Conservation (phyloP, 2,888 invertebrate genomes). For the Dysmachus trigonus region DNA sequence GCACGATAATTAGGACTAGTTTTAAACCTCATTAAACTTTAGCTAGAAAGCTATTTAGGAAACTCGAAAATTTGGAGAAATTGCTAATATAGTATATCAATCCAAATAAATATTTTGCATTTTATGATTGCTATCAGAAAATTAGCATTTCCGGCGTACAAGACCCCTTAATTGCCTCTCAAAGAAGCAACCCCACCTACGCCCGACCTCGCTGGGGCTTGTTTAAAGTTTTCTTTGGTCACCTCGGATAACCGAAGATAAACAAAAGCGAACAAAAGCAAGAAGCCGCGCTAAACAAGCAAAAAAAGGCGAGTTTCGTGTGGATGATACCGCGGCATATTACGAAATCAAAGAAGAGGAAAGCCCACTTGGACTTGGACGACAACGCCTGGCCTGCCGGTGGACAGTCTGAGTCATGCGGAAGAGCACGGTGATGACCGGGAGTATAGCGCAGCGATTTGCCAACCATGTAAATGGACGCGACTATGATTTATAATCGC, state of each 20-base stretch:
- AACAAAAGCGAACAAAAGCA: background rate
- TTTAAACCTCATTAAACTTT: too few species aligned
- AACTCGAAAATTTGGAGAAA: background rate
- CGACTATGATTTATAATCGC: background rate
- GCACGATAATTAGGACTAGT: too few species aligned
- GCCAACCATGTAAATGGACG: background rate
- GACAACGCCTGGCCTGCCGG: background rate
- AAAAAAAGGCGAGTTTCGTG: background rate
- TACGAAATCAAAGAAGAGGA: background rate
- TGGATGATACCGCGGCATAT: background rate
- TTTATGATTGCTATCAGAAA: background rate
- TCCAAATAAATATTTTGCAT: background rate
- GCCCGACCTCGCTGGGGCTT: background rate
- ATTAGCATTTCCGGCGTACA: background rate
- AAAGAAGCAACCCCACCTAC: background rate
- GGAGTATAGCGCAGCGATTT: background rate
- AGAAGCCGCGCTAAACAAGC: background rate
- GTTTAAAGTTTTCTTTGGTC: background rate
- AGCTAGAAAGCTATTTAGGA: background rate
- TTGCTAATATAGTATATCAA: background rate
- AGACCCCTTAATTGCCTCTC: background rate
- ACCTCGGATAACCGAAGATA: background rate
- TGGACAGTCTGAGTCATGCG: background rate
- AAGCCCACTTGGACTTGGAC: background rate
- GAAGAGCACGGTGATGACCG: background rate